Evolutionary conservation across 2,888 invertebrate genomes (phyloP).

Genomic region (Acleris sparsana): DNA sequence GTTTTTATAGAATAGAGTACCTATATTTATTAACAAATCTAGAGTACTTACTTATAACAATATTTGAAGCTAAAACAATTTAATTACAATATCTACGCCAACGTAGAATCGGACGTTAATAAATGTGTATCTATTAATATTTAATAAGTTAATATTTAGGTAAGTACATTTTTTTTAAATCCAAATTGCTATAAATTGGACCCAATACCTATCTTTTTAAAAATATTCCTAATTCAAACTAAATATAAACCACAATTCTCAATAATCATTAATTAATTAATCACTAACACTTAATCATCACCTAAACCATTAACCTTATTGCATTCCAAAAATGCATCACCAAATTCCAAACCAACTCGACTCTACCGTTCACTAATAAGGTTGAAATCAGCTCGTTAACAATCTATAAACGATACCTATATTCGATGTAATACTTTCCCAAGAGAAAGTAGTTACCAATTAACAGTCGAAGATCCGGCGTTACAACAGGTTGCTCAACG

Average conservation of each 20-base stretch:
- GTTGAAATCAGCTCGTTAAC: slow-evolving; percentile 25
- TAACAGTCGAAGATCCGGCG: slow-evolving; percentile 33
- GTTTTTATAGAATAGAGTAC: too few species aligned
- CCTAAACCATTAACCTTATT: neutral
- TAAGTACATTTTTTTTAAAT: too few species aligned
- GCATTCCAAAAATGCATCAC: neutral
- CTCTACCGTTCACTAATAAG: slow-evolving; percentile 20
- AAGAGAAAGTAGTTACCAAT: slow-evolving; percentile 36
- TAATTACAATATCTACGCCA: too few species aligned
- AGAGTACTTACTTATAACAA: too few species aligned
- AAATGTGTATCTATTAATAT: too few species aligned
- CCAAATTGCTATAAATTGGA: too few species aligned
- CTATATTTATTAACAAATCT: too few species aligned
- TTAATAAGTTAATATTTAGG: too few species aligned
- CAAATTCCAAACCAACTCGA: neutral
- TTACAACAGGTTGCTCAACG: slow-evolving; percentile 24
- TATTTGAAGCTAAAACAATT: too few species aligned
- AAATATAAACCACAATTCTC: neutral
- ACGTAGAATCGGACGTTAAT: too few species aligned
- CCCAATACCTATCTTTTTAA: too few species aligned
- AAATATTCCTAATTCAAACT: too few species aligned
- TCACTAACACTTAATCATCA: neutral
- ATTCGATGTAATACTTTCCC: slow-evolving; percentile 32
- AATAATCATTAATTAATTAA: neutral
- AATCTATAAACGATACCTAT: slow-evolving; percentile 27